These are phyloP conservation scores for Synanthedon vespiformis DNA, from an alignment of 2,888 invertebrate species.

Conservation along the genomic window DNA sequence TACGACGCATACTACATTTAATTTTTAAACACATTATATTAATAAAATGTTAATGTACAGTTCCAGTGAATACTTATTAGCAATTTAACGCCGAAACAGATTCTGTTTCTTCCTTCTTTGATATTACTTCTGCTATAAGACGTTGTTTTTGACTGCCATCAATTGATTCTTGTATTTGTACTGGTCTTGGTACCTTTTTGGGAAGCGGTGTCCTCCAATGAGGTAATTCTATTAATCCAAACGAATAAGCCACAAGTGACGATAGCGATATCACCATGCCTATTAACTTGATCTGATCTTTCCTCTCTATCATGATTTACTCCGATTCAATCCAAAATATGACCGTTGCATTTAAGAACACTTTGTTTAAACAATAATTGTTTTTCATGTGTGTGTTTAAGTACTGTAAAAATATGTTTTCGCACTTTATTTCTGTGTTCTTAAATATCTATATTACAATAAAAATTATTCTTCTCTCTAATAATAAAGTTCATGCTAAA, in stretches of 20 bases:
- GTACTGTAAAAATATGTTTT: too few species aligned
- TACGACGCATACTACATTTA: too few species aligned
- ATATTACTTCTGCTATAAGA: background rate
- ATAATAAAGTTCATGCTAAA: too few species aligned
- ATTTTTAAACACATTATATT: too few species aligned
- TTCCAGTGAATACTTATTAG: too few species aligned
- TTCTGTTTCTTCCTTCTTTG: background rate
- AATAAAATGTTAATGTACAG: too few species aligned
- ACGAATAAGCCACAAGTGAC: constrained; percentile 40
- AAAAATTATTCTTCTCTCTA: too few species aligned
- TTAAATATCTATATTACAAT: too few species aligned
- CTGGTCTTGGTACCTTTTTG: background rate
- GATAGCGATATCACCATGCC: constrained; percentile 35
- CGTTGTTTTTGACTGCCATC: background rate
- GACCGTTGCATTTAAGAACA: too few species aligned
- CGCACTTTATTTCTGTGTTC: too few species aligned
- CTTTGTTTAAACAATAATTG: too few species aligned
- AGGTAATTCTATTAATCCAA: constrained; percentile 17
- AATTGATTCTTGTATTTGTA: background rate
- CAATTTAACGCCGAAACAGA: background rate
- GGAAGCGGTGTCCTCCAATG: background rate
- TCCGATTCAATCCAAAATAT: background rate
- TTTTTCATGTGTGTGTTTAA: too few species aligned
- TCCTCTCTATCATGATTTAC: constrained; percentile 34
- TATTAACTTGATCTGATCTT: constrained; percentile 38